Evolutionary conservation across 2,797 vertebrate species (phyloP).

Genomic region (Danionella dracula): DNA sequence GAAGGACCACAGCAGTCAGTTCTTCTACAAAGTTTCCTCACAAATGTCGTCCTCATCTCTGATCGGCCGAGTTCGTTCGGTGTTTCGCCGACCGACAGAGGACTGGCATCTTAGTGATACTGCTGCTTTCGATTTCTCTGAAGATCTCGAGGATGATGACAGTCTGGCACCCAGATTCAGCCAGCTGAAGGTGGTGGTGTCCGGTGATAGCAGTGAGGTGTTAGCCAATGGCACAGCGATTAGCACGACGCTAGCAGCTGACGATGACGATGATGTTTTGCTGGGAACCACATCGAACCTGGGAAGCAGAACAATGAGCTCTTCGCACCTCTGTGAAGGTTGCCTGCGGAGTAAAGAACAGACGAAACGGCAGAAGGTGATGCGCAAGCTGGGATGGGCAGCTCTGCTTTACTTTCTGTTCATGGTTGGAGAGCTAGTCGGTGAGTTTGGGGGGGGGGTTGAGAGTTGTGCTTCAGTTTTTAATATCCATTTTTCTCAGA

Average conservation of each 20-base stretch:
- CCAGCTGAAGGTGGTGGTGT: slow-evolving; percentile 85
- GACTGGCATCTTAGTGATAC: slow-evolving; percentile 81
- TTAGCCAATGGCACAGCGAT: slow-evolving; percentile 62
- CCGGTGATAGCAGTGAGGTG: slow-evolving; percentile 74
- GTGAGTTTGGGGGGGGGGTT: slow-evolving; percentile 58
- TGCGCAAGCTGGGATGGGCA: slow-evolving; percentile 77
- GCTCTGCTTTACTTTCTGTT: slow-evolving; percentile 87
- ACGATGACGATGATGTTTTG: slow-evolving; percentile 77
- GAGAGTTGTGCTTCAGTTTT: too few relatives aligned
- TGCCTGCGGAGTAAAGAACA: slow-evolving; percentile 74
- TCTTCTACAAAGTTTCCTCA: not conserved
- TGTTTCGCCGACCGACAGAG: slow-evolving; percentile 61
- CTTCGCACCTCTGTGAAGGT: slow-evolving; percentile 72
- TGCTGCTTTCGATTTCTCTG: slow-evolving; percentile 80
- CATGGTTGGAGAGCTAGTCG: slow-evolving; percentile 88
- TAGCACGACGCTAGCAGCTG: slow-evolving; percentile 58
- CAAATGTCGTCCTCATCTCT: slow-evolving; percentile 65
- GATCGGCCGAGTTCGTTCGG: slow-evolving; percentile 60
- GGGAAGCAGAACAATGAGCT: slow-evolving; percentile 54
- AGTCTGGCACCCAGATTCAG: slow-evolving; percentile 70
- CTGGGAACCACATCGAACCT: slow-evolving; percentile 63
- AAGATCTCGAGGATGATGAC: slow-evolving; percentile 77
- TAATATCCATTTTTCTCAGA: too few relatives aligned
- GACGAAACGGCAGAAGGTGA: slow-evolving; percentile 71
- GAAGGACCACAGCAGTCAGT: slow-evolving; percentile 31